Evolutionary conservation across 1,140 invertebrate species (phyloP), one percentile per base, ranked within the genome.

Genomic region (Subanguina moxae): DNA sequence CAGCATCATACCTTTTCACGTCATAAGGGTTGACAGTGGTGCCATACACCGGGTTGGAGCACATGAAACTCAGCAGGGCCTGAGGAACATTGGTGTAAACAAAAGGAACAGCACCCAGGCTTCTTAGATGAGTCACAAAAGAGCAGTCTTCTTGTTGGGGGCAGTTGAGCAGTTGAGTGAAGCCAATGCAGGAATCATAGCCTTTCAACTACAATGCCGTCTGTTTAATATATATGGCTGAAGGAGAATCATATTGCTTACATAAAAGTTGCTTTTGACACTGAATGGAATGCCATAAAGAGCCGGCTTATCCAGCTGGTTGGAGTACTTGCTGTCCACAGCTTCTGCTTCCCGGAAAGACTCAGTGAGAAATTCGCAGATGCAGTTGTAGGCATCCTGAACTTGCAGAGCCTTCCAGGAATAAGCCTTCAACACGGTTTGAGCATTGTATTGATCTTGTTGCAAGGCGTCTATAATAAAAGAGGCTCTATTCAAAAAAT

Each of bases 41-140:
- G 1, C 81, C 81, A 61, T 82, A 82, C 1, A 82, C 75, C 1
- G 79, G 57, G 62, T 82, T 83, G 7, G 79, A 78, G 64, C 80
- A 82, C n/a, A 77, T 75, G 62, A 70, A 82, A 21, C 74, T 77
- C 1, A 83, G 42, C 25, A 83, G 63, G n/a, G 75, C 76, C 65
- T 86, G 85, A 8, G 85, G 85, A 1, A 86, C 76, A 70, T 86
- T 86, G 8, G 85, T 86, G 67, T 83, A 80, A 38, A 80, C 81
- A 74, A 86, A 86, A 1, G 85, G 85, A 25, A 86, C 71, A n/a
- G 82, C 84, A 23, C 85, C 84, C 23, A 77, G 70, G 25, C 71
- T 62, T 19, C 57, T 42, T 1, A 85, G 59, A 5, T 71, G 62
- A 25, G 71, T 63, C 13, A 86, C 82, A 56, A 84, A 27, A 8